Percentiles rank a stretch among this genome's conserved stretches.
phyloP scores from a whole-genome alignment of 2,888 invertebrate species.

The Drosophila sordidula region DNA sequence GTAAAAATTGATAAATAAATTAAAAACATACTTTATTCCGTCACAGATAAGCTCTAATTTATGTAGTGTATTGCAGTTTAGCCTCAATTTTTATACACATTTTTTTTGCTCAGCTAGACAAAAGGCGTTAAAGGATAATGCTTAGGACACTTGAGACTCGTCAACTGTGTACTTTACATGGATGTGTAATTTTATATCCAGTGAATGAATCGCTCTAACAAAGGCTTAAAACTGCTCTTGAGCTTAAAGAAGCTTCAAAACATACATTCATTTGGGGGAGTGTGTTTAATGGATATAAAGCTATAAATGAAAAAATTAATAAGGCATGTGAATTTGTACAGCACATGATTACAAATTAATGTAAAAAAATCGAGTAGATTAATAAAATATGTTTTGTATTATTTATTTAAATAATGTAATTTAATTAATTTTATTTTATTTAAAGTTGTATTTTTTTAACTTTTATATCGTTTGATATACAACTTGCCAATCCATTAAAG shows the following conservation, averaged over 20 bases:
- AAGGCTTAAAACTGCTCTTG: constrained; percentile 6
- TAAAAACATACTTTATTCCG: too few relatives aligned
- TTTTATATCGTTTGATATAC: background rate
- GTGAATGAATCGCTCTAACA: constrained; percentile 18
- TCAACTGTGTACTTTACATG: constrained; percentile 46
- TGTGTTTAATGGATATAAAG: background rate
- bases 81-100: background rate
- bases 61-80: constrained; percentile 14
- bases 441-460: too few relatives aligned
- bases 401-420: too few relatives aligned
- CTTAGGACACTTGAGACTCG: constrained; percentile 74
- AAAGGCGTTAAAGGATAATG: constrained; percentile 72
- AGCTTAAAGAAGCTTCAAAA: constrained; percentile 6
- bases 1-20: too few relatives aligned
- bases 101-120: constrained; percentile 26
- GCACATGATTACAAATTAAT: background rate
- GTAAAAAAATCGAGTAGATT: background rate
- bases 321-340: background rate
- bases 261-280: background rate
- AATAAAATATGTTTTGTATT: too few relatives aligned
- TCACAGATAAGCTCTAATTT: constrained; percentile 2
- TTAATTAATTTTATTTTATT: too few relatives aligned
- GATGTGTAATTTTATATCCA: constrained; percentile 39
- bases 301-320: background rate
- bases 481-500: too few relatives aligned